phyloP scores from a whole-genome alignment of 2,888 invertebrate genomes.

The Caenorhabditis japonica region DNA sequence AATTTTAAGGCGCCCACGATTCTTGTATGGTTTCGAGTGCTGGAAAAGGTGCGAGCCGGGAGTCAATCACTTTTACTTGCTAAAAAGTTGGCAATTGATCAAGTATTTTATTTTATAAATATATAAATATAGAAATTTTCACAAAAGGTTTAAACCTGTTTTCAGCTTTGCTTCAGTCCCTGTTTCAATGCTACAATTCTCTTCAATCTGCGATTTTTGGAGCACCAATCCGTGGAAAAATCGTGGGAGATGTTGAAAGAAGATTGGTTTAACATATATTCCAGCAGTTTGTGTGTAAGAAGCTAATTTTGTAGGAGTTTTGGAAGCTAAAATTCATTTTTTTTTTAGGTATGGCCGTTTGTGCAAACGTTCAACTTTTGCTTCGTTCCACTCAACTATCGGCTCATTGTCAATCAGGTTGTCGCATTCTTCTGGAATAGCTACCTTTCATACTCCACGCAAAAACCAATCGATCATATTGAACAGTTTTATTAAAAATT shows the following conservation, averaged over 20 bases:
- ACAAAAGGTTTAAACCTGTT: neutral
- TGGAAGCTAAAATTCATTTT: neutral
- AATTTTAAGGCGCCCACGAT: slow-evolving; percentile 33
- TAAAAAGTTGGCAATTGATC: slow-evolving; percentile 41
- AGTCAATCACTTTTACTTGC: slow-evolving; percentile 5
- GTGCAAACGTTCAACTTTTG: slow-evolving; percentile 90
- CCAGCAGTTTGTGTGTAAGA: slow-evolving; percentile 36
- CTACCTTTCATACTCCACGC: slow-evolving; percentile 86
- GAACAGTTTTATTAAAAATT: slow-evolving; percentile 42
- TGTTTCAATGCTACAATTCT: slow-evolving; percentile 42
- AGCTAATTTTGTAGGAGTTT: neutral
- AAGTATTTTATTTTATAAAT: slow-evolving; percentile 11
- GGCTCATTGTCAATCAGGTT: slow-evolving; percentile 81
- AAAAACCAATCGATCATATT: slow-evolving; percentile 74
- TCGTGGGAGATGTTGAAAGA: slow-evolving; percentile 36
- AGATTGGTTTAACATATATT: slow-evolving; percentile 42
- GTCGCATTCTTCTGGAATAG: slow-evolving; percentile 90
- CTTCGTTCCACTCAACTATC: slow-evolving; percentile 86
- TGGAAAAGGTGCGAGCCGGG: slow-evolving; percentile 23
- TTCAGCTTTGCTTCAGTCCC: slow-evolving; percentile 45
- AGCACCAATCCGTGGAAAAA: slow-evolving; percentile 33
- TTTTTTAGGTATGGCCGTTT: slow-evolving; percentile 84
- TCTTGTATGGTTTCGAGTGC: slow-evolving; percentile 34
- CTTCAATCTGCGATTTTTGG: slow-evolving; percentile 43
- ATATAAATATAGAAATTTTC: neutral